Evolutionary conservation across 2,888 invertebrate species (phyloP).

Genomic region (Morinoia aosen): DNA sequence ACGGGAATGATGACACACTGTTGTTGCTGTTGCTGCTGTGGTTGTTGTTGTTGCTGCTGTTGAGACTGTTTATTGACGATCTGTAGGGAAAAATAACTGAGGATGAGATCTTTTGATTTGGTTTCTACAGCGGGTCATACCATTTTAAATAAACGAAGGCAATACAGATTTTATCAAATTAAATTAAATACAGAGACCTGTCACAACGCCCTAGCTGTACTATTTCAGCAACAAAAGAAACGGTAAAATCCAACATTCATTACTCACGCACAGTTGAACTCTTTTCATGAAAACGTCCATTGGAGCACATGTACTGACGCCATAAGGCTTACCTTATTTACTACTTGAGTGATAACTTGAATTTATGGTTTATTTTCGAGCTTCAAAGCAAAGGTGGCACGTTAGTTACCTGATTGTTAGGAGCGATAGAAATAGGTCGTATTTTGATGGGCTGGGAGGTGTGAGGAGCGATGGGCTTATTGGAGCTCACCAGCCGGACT

Average conservation of each 20-base stretch:
- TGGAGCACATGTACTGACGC: too few species aligned
- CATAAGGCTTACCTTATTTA: too few species aligned
- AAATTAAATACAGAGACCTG: not conserved
- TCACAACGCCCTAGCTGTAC: not conserved
- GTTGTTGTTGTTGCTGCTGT: not conserved
- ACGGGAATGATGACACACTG: conserved; percentile 64
- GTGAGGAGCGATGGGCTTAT: conserved; percentile 64
- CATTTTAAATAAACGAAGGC: not conserved
- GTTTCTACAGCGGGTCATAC: not conserved
- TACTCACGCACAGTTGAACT: too few species aligned
- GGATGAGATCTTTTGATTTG: not conserved
- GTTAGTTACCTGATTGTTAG: conserved; percentile 57
- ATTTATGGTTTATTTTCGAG: too few species aligned
- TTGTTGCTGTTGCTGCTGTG: conserved; percentile 44
- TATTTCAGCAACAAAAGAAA: not conserved
- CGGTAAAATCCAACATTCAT: not conserved
- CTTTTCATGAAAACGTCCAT: too few species aligned
- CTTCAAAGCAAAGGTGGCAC: too few species aligned
- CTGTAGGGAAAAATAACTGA: not conserved
- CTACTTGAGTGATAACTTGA: too few species aligned
- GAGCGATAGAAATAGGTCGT: conserved; percentile 62
- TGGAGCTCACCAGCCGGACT: conserved; percentile 57
- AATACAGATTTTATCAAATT: not conserved
- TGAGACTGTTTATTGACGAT: not conserved
- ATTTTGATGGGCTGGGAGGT: conserved; percentile 63